These are phyloP conservation scores for Odocoileus hemionus DNA, from an alignment of 2,113 vertebrate species.

Conservation along the genomic window DNA sequence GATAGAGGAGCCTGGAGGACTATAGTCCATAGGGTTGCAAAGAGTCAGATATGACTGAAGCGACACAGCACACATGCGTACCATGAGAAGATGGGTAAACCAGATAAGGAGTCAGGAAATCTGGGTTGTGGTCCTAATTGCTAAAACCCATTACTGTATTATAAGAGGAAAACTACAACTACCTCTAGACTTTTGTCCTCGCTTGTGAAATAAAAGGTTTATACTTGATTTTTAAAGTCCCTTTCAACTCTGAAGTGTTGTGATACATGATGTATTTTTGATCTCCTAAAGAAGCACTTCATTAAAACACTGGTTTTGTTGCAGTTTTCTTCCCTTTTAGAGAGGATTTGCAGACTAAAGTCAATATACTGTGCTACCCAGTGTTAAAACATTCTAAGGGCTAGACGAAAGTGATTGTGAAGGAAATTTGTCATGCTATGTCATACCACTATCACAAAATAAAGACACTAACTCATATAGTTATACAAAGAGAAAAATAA, in stretches of 20 bases:
- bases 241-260: background rate
- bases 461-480: background rate
- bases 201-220: background rate
- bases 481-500: background rate
- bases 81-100: background rate
- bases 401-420: slow-evolving; percentile 30
- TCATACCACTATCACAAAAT: background rate
- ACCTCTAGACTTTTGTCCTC: background rate
- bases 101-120: background rate
- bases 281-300: background rate
- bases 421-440: background rate
- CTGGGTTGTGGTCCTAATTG: background rate
- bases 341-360: slow-evolving; percentile 10
- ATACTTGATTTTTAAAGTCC: background rate
- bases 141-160: background rate
- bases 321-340: background rate
- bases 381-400: background rate
- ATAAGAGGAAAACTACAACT: background rate
- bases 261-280: background rate
- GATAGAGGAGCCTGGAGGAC: background rate
- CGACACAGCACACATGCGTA: fast-evolving
- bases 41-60: background rate
- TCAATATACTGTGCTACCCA: background rate
- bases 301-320: slow-evolving; percentile 9
- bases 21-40: background rate